Conservation (phyloP, 2,797 vertebrate genomes). For the Sitta carolinensis region DNA sequence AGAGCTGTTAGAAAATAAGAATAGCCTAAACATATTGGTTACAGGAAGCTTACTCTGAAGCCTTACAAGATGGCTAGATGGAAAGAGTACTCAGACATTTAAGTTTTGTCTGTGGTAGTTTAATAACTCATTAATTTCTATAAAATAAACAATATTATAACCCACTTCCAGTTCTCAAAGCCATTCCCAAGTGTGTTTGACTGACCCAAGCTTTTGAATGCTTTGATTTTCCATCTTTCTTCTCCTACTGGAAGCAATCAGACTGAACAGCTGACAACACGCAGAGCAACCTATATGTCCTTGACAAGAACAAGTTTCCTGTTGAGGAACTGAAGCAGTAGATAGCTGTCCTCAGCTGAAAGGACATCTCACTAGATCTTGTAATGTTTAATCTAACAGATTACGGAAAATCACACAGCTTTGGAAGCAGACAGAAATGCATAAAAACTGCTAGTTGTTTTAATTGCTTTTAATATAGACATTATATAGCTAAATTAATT, state of each 20-base stretch:
- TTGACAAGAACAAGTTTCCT: conserved; percentile 37
- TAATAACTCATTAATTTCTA: not conserved
- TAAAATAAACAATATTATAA: not conserved
- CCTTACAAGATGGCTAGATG: fast-evolving
- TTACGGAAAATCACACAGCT: conserved; percentile 15
- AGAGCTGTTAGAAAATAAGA: not conserved
- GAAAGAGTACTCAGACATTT: not conserved
- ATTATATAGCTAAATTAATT: not conserved
- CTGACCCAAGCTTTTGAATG: not conserved
- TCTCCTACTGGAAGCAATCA: conserved; percentile 32
- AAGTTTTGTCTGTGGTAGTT: not conserved
- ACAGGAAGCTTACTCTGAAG: not conserved
- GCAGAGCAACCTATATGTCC: not conserved
- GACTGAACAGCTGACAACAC: not conserved
- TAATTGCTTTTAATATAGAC: not conserved
- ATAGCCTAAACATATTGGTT: not conserved
- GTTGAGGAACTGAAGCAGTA: conserved; percentile 60
- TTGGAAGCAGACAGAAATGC: conserved; percentile 9
- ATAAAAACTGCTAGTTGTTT: not conserved
- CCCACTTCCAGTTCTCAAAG: not conserved
- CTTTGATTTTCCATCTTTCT: conserved; percentile 14
- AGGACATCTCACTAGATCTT: conserved; percentile 45
- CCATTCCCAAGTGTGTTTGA: not conserved
- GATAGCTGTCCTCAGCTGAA: conserved; percentile 57
- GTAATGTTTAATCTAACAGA: conserved; percentile 42